Evolutionary conservation across 2,113 vertebrate genomes (phyloP).

Genomic region (Stigmatopora nigra): DNA sequence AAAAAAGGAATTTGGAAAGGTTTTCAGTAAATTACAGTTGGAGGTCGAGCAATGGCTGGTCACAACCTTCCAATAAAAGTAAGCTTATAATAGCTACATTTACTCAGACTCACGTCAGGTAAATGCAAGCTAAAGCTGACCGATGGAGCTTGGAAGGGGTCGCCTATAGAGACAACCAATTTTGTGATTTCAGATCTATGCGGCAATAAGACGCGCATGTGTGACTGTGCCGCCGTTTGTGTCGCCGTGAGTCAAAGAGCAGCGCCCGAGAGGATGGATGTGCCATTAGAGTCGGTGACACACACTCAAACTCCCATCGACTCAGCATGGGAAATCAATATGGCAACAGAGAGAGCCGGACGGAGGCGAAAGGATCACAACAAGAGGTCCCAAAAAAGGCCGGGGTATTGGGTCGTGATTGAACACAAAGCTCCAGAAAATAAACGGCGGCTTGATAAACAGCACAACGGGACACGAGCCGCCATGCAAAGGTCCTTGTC

Average conservation of each 20-base stretch:
- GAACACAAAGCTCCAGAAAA: slow-evolving; percentile 9
- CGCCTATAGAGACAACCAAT: slow-evolving; percentile 19
- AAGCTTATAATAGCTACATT: slow-evolving; percentile 40
- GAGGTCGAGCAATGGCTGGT: slow-evolving; percentile 1
- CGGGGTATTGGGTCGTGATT: slow-evolving; percentile 16
- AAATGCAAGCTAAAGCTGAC: slow-evolving; percentile 34
- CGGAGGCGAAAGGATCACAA: slow-evolving; percentile 51
- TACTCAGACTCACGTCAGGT: slow-evolving; percentile 24
- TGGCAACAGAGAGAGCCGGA: slow-evolving; percentile 47
- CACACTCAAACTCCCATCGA: slow-evolving; percentile 66
- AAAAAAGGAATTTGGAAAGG: not conserved
- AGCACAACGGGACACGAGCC: slow-evolving; percentile 17
- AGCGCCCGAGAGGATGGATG: slow-evolving; percentile 57
- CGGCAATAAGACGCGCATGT: slow-evolving; percentile 6
- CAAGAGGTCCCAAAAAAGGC: slow-evolving; percentile 32
- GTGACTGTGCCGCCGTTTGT: slow-evolving; percentile 33
- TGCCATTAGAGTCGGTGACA: slow-evolving; percentile 61
- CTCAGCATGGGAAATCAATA: slow-evolving; percentile 65
- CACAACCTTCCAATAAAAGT: slow-evolving; percentile 22
- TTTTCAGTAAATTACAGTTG: not conserved
- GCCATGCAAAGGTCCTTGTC: slow-evolving; percentile 40
- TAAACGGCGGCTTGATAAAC: slow-evolving; percentile 35
- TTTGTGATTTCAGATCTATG: slow-evolving; percentile 8
- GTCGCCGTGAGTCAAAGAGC: slow-evolving; percentile 14
- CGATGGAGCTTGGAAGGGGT: slow-evolving; percentile 16